Percentiles rank a stretch among this genome's conserved stretches.
Evolutionary conservation across 2,113 vertebrate species (phyloP).

Genomic region (Globicephala melas): DNA sequence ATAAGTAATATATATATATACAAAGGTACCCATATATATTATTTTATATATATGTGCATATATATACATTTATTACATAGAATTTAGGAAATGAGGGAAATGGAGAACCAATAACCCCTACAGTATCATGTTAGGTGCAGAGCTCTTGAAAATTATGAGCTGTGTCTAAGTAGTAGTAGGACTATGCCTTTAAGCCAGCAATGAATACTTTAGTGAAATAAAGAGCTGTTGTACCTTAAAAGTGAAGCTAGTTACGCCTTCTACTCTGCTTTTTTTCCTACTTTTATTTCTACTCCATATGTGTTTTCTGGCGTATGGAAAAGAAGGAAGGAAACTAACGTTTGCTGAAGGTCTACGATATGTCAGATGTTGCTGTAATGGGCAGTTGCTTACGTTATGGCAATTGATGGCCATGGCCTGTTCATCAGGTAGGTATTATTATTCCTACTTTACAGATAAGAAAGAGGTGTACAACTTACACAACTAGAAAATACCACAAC

Average conservation of each 20-base stretch:
- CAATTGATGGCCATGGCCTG: background rate
- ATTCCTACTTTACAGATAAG: background rate
- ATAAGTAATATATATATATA: background rate
- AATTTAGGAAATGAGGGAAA: background rate
- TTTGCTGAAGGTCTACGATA: background rate
- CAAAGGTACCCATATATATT: background rate
- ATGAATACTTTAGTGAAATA: background rate
- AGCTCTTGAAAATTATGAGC: constrained; percentile 23
- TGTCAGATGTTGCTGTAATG: background rate
- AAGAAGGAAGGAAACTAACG: background rate
- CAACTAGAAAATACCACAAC: background rate
- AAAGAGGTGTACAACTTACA: background rate
- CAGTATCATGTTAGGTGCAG: too few relatives aligned
- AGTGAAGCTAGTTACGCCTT: background rate
- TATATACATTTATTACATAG: background rate
- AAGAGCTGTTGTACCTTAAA: background rate
- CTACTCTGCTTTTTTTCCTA: background rate
- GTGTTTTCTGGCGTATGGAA: background rate
- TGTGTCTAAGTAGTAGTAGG: background rate
- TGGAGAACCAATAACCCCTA: background rate
- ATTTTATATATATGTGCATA: background rate
- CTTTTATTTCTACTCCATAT: background rate
- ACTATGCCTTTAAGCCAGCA: background rate
- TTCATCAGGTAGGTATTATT: background rate
- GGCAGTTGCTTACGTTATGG: background rate